phyloP scores from a whole-genome alignment of 2,113 vertebrate genomes.

The Petaurus breviceps region DNA sequence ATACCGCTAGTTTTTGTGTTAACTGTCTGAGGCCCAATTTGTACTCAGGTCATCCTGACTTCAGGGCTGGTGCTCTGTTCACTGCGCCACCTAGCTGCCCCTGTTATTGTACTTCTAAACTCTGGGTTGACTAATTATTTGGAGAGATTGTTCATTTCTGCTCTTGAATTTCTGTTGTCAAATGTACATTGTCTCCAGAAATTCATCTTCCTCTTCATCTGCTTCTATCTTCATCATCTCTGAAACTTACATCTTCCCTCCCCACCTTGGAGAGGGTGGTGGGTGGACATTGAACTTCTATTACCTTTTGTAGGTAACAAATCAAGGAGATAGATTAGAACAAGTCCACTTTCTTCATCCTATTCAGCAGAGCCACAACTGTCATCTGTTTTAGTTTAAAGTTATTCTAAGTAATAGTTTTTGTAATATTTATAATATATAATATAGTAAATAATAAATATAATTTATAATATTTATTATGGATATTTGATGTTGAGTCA shows the following conservation, averaged over 20 bases:
- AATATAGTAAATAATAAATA: too few species aligned
- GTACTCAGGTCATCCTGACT: too few species aligned
- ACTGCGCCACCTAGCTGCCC: too few species aligned
- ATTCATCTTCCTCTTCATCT: too few species aligned
- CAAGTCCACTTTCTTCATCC: neutral
- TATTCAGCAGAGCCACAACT: neutral
- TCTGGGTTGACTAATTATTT: conserved; percentile 44
- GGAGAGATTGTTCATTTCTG: conserved; percentile 2
- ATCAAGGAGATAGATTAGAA: neutral
- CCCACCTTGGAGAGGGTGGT: too few species aligned
- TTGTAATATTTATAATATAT: too few species aligned
- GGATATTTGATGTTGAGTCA: neutral
- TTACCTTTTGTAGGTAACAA: neutral
- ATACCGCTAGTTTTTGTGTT: too few species aligned
- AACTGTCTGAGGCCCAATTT: too few species aligned
- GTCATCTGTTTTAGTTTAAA: neutral
- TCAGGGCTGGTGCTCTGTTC: too few species aligned
- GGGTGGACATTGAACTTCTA: neutral
- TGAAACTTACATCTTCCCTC: too few species aligned
- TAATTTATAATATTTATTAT: too few species aligned
- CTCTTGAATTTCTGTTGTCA: conserved; percentile 31
- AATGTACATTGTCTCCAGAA: neutral
- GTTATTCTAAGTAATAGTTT: neutral
- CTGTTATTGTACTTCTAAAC: conserved; percentile 18
- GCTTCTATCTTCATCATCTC: too few species aligned